A percentile compares a stretch with the other conserved stretches of the same genome.
phyloP scores from a whole-genome alignment of 2,888 invertebrate genomes.

The Pedicia rivosa region DNA sequence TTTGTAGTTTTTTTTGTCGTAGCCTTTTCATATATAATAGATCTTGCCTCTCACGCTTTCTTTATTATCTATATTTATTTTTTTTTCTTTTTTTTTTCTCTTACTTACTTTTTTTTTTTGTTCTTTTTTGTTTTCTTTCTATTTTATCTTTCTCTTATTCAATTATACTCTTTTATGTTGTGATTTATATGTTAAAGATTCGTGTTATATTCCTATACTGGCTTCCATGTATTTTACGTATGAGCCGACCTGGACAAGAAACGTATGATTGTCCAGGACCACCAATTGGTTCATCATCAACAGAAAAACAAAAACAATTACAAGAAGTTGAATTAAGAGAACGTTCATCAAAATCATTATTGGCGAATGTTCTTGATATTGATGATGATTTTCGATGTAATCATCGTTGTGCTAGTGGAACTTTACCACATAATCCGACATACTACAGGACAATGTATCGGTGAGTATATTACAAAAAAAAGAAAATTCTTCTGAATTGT shows the following conservation, averaged over 20 bases:
- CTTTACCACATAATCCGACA: constrained; percentile 37
- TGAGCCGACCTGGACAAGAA: constrained; percentile 59
- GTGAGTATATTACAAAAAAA: constrained; percentile 13
- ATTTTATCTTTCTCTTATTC: too few relatives aligned
- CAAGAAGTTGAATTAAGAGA: constrained; percentile 77
- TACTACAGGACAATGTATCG: constrained; percentile 59
- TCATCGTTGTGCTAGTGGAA: constrained; percentile 39
- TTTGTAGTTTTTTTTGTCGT: too few relatives aligned
- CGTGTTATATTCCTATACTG: constrained; percentile 88
- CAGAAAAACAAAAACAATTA: constrained; percentile 40
- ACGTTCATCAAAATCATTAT: constrained; percentile 81
- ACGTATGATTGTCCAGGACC: constrained; percentile 34
- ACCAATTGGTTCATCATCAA: constrained; percentile 43
- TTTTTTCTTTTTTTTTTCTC: too few relatives aligned
- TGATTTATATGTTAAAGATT: constrained; percentile 40
- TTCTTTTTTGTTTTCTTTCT: too few relatives aligned
- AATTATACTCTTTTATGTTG: too few relatives aligned
- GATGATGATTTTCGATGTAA: constrained; percentile 87
- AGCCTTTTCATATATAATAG: too few relatives aligned
- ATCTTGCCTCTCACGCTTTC: too few relatives aligned
- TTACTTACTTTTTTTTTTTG: too few relatives aligned
- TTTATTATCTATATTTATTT: too few relatives aligned
- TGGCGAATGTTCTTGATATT: constrained; percentile 93
- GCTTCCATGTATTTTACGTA: constrained; percentile 92
- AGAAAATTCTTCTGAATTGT: too few relatives aligned